phyloP scores from a whole-genome alignment of 2,888 invertebrate genomes.

The Scaptomyza caliginosa region DNA sequence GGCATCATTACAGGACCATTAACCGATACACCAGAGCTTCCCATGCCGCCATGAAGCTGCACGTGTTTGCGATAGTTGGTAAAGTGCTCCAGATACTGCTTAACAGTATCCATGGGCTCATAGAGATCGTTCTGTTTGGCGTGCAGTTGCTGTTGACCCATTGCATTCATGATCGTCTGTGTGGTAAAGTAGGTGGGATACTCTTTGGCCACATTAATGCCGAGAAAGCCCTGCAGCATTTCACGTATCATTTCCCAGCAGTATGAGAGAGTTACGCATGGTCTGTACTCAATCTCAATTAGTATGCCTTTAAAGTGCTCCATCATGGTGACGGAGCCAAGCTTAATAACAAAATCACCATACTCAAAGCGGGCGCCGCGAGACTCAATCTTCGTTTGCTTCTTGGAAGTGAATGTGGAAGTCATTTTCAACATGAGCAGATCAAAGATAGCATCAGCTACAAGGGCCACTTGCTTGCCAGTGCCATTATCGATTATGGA shows the following conservation, averaged over 20 bases:
- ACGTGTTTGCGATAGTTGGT: constrained; percentile 92
- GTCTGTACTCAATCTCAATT: constrained; percentile 96
- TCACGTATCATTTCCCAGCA: constrained; percentile 97
- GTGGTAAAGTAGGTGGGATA: constrained; percentile 87
- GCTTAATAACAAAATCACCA: constrained; percentile 96
- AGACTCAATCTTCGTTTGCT: constrained; percentile 93
- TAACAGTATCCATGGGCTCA: constrained; percentile 95
- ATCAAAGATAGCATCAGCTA: constrained; percentile 96
- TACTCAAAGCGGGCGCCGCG: constrained; percentile 94
- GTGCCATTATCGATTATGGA: constrained; percentile 94
- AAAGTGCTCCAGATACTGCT: constrained; percentile 97
- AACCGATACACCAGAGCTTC: constrained; percentile 19
- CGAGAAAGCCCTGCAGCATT: constrained; percentile 95
- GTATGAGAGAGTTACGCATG: constrained; percentile 93
- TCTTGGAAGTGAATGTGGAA: constrained; percentile 94
- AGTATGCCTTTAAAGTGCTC: constrained; percentile 96
- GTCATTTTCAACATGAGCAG: constrained; percentile 95
- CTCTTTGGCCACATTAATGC: constrained; percentile 89
- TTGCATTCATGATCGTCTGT: constrained; percentile 79
- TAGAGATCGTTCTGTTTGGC: constrained; percentile 85
- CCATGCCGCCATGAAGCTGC: constrained; percentile 54
- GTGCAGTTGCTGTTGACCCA: constrained; percentile 81
- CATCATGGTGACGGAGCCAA: constrained; percentile 96
- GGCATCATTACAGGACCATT: constrained; percentile 43
- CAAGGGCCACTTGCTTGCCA: constrained; percentile 91